These are phyloP conservation scores for Proctacanthus coquilletti DNA, from an alignment of 1,140 invertebrate genomes.

Conservation along the genomic window DNA sequence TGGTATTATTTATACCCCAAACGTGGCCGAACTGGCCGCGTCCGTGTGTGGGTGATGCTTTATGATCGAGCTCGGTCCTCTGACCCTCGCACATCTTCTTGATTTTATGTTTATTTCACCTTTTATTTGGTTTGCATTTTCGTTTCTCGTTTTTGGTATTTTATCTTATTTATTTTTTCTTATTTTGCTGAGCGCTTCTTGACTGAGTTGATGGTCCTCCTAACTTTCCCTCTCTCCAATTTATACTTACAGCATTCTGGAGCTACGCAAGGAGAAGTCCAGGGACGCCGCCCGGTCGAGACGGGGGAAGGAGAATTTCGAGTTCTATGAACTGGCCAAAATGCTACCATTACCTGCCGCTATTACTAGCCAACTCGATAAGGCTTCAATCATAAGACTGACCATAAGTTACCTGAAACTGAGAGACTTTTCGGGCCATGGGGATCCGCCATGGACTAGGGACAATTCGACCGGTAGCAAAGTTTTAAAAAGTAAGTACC, in stretches of 20 bases:
- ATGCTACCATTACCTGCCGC: conserved; percentile 91
- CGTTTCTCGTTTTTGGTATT: no score
- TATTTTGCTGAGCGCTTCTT: no score
- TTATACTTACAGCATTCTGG: conserved; percentile 72
- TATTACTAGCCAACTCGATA: conserved; percentile 95
- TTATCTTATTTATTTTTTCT: no score
- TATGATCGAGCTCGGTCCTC: no score
- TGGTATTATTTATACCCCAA: no score
- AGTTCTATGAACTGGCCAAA: conserved; percentile 96
- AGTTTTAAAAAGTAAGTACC: conserved; percentile 64
- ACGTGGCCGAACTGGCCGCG: no score
- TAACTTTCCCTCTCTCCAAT: no score
- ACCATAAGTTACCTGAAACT: conserved; percentile 95
- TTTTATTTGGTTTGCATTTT: no score
- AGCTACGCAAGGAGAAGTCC: conserved; percentile 92
- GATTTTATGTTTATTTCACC: no score
- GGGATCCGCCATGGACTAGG: conserved; percentile 85
- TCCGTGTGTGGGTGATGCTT: no score
- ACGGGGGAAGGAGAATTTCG: conserved; percentile 94
- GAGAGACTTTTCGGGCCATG: conserved; percentile 85
- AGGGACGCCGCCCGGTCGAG: conserved; percentile 87
- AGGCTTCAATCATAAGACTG: conserved; percentile 95
- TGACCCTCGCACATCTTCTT: no score
- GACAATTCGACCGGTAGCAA: conserved; percentile 61
- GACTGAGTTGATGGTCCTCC: no score